Conservation (phyloP, 2,888 invertebrate species). For the Acronicta aceris region DNA sequence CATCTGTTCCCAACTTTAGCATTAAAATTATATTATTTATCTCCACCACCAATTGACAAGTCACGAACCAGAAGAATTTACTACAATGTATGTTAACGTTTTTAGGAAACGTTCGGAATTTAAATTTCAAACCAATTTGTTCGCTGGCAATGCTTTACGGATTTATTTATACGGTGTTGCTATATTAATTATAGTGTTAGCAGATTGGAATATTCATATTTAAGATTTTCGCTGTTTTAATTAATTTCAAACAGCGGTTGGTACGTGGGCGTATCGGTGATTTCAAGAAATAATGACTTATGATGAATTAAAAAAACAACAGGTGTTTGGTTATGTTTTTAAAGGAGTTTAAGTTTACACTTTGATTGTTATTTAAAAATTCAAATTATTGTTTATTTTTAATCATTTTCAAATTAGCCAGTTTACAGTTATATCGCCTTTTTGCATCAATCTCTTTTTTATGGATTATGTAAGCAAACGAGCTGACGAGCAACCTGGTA, state of each 20-base stretch:
- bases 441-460: too few relatives aligned
- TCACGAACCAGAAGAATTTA: conserved; percentile 50
- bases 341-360: too few relatives aligned
- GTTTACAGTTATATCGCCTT: too few relatives aligned
- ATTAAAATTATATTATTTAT: conserved; percentile 55
- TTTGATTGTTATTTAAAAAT: too few relatives aligned
- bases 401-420: too few relatives aligned
- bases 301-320: conserved; percentile 15
- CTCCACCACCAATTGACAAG: conserved; percentile 42
- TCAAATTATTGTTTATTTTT: too few relatives aligned
- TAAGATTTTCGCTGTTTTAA: conserved; percentile 37
- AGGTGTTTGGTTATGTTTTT: conserved; percentile 13
- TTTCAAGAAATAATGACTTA: conserved; percentile 21
- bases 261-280: conserved; percentile 44
- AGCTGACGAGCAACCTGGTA: too few relatives aligned
- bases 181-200: conserved; percentile 54
- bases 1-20: conserved; percentile 14
- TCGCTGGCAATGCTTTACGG: conserved; percentile 32
- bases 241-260: conserved; percentile 46
- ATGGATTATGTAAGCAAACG: too few relatives aligned
- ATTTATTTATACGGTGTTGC: conserved; percentile 43
- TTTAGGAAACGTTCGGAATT: conserved; percentile 51
- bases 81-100: conserved; percentile 28
- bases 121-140: conserved; percentile 54
- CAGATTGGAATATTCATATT: conserved; percentile 46